Conservation (phyloP, 2,797 vertebrate species). For the Nannoperca australis region DNA sequence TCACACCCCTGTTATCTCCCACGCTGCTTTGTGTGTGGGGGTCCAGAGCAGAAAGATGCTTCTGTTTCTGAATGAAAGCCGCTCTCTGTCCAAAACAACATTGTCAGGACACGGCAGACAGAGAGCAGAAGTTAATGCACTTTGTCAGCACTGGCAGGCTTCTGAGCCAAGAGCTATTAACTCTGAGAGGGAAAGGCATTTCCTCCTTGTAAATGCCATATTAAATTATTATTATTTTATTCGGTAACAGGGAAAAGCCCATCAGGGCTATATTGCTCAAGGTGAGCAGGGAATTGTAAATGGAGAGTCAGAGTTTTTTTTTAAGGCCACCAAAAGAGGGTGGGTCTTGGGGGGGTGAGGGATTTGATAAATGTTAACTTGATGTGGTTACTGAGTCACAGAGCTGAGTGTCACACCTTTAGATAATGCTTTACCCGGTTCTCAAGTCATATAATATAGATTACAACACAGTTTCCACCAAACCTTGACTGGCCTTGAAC, state of each 20-base stretch:
- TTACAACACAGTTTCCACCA: slow-evolving; percentile 5
- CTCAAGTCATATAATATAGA: slow-evolving; percentile 10
- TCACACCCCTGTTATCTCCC: slow-evolving; percentile 55
- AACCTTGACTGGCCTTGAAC: not conserved
- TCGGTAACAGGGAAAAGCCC: slow-evolving; percentile 88
- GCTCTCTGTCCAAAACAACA: slow-evolving; percentile 78
- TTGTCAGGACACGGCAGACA: slow-evolving; percentile 81
- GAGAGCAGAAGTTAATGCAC: slow-evolving; percentile 87
- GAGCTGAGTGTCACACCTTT: slow-evolving; percentile 27
- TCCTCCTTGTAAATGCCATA: slow-evolving; percentile 91
- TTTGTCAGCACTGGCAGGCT: slow-evolving; percentile 87
- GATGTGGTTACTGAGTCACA: slow-evolving; percentile 38
- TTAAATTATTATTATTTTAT: slow-evolving; percentile 91
- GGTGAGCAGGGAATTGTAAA: slow-evolving; percentile 81
- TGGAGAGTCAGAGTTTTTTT: slow-evolving; percentile 72
- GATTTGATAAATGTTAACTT: slow-evolving; percentile 46
- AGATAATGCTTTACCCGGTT: slow-evolving; percentile 28
- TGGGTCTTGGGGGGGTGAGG: slow-evolving; percentile 22
- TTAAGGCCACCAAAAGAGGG: slow-evolving; percentile 63
- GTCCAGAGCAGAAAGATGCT: slow-evolving; percentile 67
- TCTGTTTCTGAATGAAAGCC: slow-evolving; percentile 82
- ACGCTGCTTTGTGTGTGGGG: slow-evolving; percentile 32
- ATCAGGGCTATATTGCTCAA: slow-evolving; percentile 81
- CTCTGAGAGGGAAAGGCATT: slow-evolving; percentile 89
- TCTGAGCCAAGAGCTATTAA: slow-evolving; percentile 87